Evolutionary conservation across 2,113 vertebrate genomes (phyloP).

Genomic region (Bos javanicus): DNA sequence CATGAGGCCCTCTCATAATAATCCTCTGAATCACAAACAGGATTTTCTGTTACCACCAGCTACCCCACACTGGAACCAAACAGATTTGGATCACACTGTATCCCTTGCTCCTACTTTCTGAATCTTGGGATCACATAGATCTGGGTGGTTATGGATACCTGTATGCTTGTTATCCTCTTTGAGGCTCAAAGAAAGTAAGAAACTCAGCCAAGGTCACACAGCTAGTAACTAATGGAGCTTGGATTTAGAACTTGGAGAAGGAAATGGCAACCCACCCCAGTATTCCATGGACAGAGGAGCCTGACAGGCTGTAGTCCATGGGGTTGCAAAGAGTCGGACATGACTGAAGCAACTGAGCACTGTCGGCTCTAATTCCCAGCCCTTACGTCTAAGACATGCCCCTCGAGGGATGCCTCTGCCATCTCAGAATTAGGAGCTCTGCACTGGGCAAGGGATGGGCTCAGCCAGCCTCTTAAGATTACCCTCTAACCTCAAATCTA

Average conservation of each 20-base stretch:
- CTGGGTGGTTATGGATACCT: neutral
- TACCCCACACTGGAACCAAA: neutral
- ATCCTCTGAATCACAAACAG: neutral
- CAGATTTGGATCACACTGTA: neutral
- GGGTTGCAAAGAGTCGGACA: neutral
- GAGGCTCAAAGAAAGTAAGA: neutral
- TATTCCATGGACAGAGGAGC: neutral
- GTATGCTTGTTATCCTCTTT: neutral
- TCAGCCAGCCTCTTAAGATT: neutral
- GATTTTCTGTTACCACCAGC: neutral
- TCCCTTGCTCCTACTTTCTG: neutral
- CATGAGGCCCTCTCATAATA: neutral
- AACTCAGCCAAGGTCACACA: neutral
- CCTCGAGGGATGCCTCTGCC: neutral
- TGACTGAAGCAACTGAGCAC: neutral
- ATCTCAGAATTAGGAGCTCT: neutral
- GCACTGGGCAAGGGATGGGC: neutral
- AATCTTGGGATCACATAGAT: neutral
- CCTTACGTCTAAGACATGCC: neutral
- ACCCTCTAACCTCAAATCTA: neutral
- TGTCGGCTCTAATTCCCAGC: neutral
- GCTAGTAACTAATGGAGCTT: neutral
- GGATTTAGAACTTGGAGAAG: neutral
- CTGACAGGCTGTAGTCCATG: neutral
- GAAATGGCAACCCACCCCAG: neutral